These are phyloP conservation scores for Pelobates fuscus DNA, from an alignment of 2,113 vertebrate genomes.

Conservation along the genomic window DNA sequence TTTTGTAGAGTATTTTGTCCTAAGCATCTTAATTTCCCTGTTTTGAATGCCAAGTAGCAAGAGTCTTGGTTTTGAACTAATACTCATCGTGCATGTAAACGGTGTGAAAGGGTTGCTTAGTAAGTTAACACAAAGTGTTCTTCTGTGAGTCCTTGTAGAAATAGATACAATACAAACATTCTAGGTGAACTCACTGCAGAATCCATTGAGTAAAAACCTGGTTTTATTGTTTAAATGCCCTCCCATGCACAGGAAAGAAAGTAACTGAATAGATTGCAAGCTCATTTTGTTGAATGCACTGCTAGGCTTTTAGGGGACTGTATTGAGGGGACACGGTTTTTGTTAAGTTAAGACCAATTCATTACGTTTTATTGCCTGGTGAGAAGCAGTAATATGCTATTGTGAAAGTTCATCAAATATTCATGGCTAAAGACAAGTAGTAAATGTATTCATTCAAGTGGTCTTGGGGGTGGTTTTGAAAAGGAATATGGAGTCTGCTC, in stretches of 20 bases:
- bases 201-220: constrained; percentile 97
- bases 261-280: constrained; percentile 89
- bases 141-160: constrained; percentile 99
- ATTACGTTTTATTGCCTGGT: constrained; percentile 99
- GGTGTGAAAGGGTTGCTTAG: constrained; percentile 98
- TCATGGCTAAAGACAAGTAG: constrained; percentile 99
- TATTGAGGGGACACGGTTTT: constrained; percentile 89
- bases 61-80: constrained; percentile 95
- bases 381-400: constrained; percentile 97
- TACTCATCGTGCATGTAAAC: constrained; percentile 97
- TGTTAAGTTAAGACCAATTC: constrained; percentile 99
- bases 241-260: constrained; percentile 61
- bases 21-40: constrained; percentile 98
- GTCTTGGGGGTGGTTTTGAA: constrained; percentile 75
- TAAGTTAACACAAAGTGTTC: constrained; percentile 98
- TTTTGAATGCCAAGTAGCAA: constrained; percentile 97
- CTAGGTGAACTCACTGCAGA: constrained; percentile 97
- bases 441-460: constrained; percentile 99
- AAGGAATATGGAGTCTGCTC: constrained; percentile 84
- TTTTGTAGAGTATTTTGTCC: constrained; percentile 99
- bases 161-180: constrained; percentile 99
- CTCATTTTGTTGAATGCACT: constrained; percentile 99
- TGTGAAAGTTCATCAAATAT: constrained; percentile 99
- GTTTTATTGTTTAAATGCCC: constrained; percentile 76
- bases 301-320: constrained; percentile 94